phyloP scores from a whole-genome alignment of 2,113 vertebrate species.

The Amazona guildingii region DNA sequence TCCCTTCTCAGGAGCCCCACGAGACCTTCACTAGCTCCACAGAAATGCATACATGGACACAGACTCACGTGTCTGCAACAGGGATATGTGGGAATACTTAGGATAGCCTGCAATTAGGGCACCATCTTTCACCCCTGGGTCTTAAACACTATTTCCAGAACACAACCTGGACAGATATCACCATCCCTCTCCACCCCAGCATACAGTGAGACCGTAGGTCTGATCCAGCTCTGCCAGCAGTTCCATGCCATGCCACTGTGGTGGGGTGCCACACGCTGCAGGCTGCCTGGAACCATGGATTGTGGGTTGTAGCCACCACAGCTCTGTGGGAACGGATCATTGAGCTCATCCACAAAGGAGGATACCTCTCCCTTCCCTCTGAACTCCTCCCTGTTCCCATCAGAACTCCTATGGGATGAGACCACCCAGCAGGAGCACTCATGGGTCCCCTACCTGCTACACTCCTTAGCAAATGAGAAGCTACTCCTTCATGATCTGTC shows the following conservation, averaged over 20 bases:
- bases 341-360: no score
- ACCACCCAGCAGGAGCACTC: rapidly evolving
- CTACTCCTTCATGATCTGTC: neutral
- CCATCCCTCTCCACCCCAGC: neutral
- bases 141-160: neutral
- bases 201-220: rapidly evolving
- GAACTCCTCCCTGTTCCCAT: neutral
- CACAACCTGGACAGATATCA: rapidly evolving
- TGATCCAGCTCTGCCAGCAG: neutral
- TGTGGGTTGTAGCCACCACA: neutral
- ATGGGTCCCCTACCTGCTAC: no score
- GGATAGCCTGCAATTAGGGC: rapidly evolving
- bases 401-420: neutral
- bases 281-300: neutral
- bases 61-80: neutral
- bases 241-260: neutral
- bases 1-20: neutral
- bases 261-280: no score
- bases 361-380: neutral
- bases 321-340: rapidly evolving
- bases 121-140: neutral
- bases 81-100: neutral
- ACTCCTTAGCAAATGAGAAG: neutral
- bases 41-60: neutral
- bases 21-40: neutral